Base-by-base conservation (phyloP, 2,797 vertebrate genomes). In the Trematomus bernacchii region DNA sequence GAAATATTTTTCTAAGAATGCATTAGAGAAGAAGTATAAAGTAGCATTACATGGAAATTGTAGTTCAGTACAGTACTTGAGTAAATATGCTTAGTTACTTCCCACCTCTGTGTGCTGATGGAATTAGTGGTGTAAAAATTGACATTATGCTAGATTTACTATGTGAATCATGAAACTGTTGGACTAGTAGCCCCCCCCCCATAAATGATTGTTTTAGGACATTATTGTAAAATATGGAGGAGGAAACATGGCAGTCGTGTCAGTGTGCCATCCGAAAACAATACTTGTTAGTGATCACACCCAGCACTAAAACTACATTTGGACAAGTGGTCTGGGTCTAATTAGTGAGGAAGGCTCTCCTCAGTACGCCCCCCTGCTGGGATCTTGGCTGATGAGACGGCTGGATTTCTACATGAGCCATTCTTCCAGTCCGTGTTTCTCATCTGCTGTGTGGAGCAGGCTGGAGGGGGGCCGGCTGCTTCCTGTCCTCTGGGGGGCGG, bases 371-470 rank as follows among this genome's bases (percentile, higher is more conserved):
- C 79, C 77, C 89, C 83, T 62, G 83, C 87, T 91, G 89, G 47
- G 87, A 78, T 63, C 71, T 91, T 91, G 89, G 87, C 87, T 76
- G 79, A 80, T 71, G 75, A 89, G 85, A 81, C 23, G 80, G 79
- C 75, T 73, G 70, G 52, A 82, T 86, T 83, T 85, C 78, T 84
- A 48, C 66, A 76, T 21, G 51, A 88, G 76, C 79, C 82, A 79
- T 89, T 81, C 88, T 85, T 87, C 72, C 73, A 73, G 84, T 85
- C 87, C 82, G 76, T 89, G 85, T 89, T 83, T 76, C 52, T 83
- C 48, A 83, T 88, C 76, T 53, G 81, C 72, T 79, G 77, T 85
- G 69, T 78, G 76, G 71, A 75, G 71, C 60, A 76, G 85, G 84
- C 72, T 80, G 66, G 73, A 76, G 78, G 76, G 67, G 72, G 82